phyloP scores from a whole-genome alignment of 2,888 invertebrate species.

The Ochropleura leucogaster region DNA sequence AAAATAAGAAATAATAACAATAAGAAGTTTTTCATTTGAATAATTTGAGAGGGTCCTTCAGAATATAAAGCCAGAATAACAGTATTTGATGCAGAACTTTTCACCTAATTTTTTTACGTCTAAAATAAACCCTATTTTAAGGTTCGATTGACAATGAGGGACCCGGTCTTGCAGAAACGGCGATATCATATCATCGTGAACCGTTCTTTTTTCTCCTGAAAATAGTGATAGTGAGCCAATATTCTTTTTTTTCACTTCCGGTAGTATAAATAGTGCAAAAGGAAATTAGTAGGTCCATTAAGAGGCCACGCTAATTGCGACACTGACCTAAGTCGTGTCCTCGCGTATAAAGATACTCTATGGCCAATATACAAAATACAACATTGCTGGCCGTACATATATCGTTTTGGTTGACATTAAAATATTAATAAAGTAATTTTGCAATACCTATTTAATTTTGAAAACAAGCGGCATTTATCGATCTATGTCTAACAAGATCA shows the following conservation, averaged over 20 bases:
- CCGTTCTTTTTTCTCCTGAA: not conserved
- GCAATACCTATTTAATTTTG: not conserved
- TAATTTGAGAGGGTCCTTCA: not conserved
- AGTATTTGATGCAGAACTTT: not conserved
- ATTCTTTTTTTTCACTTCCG: constrained; percentile 1
- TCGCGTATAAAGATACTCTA: too few species aligned
- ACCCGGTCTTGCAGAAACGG: not conserved
- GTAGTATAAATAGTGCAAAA: not conserved
- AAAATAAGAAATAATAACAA: too few species aligned
- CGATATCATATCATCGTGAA: not conserved
- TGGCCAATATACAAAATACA: not conserved
- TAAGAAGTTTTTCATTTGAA: too few species aligned
- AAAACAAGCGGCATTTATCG: constrained; percentile 4
- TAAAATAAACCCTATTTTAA: not conserved
- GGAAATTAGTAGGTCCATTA: not conserved
- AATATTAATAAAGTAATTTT: not conserved
- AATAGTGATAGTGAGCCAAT: not conserved
- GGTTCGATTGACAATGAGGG: not conserved
- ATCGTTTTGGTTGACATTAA: not conserved
- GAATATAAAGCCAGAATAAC: too few species aligned
- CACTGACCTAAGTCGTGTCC: too few species aligned
- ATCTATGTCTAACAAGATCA: constrained; percentile 16
- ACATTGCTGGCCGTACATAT: not conserved
- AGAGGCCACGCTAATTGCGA: not conserved
- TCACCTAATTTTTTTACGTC: not conserved